These are phyloP conservation scores for Bothrops jararaca DNA, from an alignment of 2,113 vertebrate species.

Conservation along the genomic window DNA sequence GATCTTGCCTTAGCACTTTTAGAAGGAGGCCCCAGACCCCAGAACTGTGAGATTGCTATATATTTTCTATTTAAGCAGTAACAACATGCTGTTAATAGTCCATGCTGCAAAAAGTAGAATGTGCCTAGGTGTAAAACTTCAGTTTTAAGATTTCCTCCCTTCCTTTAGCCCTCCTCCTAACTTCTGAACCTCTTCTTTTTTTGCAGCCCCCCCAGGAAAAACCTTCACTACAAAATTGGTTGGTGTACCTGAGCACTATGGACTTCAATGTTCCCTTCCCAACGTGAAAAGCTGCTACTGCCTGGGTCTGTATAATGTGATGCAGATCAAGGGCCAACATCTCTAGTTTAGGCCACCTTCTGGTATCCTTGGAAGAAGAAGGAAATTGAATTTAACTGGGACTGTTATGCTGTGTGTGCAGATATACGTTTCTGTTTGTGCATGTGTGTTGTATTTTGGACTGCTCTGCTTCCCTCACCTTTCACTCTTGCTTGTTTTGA, in stretches of 20 bases:
- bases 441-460: background rate
- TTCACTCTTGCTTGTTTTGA: background rate
- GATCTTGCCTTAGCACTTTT: background rate
- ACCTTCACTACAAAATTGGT: constrained; percentile 14
- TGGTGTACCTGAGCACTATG: constrained; percentile 6
- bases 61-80: background rate
- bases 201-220: constrained; percentile 20
- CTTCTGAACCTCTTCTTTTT: background rate
- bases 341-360: background rate
- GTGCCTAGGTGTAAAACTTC: background rate
- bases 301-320: too few relatives aligned
- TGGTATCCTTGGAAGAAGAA: background rate
- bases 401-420: too few relatives aligned
- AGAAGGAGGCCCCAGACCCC: background rate
- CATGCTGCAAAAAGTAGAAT: background rate
- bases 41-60: background rate
- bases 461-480: background rate
- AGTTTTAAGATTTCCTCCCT: background rate
- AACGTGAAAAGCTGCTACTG: background rate
- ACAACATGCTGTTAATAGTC: background rate
- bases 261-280: constrained; percentile 1
- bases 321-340: background rate
- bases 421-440: background rate
- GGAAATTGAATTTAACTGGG: background rate
- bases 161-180: background rate